Percentiles rank a stretch among this genome's conserved stretches.
Evolutionary conservation across 1,140 invertebrate species (phyloP).

Genomic region (Hycleus phaleratus): DNA sequence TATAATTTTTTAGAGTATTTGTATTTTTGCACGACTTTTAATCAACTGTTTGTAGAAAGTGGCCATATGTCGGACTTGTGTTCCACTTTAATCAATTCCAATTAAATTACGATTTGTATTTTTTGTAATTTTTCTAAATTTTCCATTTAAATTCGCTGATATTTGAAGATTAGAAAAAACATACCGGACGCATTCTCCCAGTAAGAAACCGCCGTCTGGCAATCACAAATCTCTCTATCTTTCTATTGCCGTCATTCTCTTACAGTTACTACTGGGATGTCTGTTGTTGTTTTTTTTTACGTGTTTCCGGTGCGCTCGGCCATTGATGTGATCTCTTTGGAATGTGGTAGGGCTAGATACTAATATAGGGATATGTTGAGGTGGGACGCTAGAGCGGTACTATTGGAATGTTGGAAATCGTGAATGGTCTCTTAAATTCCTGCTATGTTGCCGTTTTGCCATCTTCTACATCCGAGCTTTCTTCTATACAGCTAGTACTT

Average conservation of each 20-base stretch:
- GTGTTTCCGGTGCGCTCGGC: conserved; percentile 37
- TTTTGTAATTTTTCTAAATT: too few species aligned
- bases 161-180: too few species aligned
- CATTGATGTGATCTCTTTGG: conserved; percentile 42
- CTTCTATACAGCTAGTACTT: not conserved
- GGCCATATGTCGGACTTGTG: conserved; percentile 14
- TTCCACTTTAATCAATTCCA: conserved; percentile 4
- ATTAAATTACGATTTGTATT: too few species aligned
- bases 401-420: conserved; percentile 40
- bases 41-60: not conserved
- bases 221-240: conserved; percentile 20
- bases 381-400: conserved; percentile 14
- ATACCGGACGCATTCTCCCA: too few species aligned
- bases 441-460: conserved; percentile 26
- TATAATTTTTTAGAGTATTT: too few species aligned
- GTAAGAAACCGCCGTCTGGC: not conserved
- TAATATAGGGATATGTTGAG: conserved; percentile 16
- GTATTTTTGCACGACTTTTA: too few species aligned
- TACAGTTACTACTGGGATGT: not conserved
- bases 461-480: not conserved
- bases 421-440: conserved; percentile 40
- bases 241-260: not conserved
- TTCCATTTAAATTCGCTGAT: too few species aligned
- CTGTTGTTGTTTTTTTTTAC: conserved; percentile 28
- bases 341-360: conserved; percentile 38